Evolutionary conservation across 1,140 invertebrate species (phyloP).

Genomic region (Drosophila pruinosa): DNA sequence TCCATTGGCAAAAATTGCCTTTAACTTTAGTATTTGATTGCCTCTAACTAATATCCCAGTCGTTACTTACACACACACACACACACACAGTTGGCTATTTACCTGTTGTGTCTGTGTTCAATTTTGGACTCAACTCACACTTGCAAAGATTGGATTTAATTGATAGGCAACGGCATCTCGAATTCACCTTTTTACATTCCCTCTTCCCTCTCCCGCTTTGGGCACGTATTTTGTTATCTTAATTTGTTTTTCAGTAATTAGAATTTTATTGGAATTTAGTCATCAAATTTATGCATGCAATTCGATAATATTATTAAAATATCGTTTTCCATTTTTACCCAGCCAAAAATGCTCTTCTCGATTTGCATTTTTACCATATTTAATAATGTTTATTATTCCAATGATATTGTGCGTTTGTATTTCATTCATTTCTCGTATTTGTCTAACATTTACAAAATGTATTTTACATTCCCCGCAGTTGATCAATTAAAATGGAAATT

Average conservation of each 20-base stretch:
- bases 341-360: too few relatives aligned
- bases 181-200: background rate
- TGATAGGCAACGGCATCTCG: background rate
- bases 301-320: background rate
- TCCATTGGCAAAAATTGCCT: conserved; percentile 11
- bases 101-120: conserved; percentile 17
- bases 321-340: background rate
- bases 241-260: conserved; percentile 6
- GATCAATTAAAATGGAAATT: conserved; percentile 5
- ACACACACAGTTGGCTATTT: background rate
- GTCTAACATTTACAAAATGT: background rate
- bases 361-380: background rate
- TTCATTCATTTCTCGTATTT: background rate
- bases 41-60: conserved; percentile 11
- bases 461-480: background rate
- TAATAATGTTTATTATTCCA: conserved; percentile 19
- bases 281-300: conserved; percentile 7
- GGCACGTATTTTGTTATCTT: conserved; percentile 3
- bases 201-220: background rate
- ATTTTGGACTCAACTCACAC: background rate
- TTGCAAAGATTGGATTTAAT: background rate
- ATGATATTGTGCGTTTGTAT: too few relatives aligned
- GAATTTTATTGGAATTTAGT: conserved; percentile 8
- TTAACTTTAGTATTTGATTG: conserved; percentile 26
- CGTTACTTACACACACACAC: background rate